Evolutionary conservation across 2,888 invertebrate genomes (phyloP), one percentile per base, ranked within the genome.

Genomic region (Clusia tigrina): DNA sequence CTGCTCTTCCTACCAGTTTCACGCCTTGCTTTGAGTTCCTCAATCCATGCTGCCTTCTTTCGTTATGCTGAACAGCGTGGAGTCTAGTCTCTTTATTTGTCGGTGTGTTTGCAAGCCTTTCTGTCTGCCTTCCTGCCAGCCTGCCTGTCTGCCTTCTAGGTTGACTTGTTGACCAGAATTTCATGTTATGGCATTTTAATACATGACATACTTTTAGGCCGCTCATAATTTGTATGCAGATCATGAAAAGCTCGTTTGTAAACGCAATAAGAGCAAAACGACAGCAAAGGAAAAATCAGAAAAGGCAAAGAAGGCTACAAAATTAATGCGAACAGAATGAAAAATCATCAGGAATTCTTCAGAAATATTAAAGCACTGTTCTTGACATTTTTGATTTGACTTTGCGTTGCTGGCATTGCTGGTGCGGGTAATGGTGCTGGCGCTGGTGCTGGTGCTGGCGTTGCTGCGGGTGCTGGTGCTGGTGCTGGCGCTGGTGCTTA

Each of bases 131-230:
- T 1, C 32, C n/a, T 60, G 22, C 23, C 12, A 24, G 53, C 23
- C 1, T 42, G n/a, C 15, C 18, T 22, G 38, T 42, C 38, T 42
- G 12, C 53, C 42, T 51, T 25, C 20, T 20, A 25, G 23, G 54
- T 54, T 64, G 73, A 70, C 74, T 60, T 76, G 71, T 73, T 76
- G 76, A 73, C 76, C 74, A 76, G 73, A 67, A 76, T 74, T 72
- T 73, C 73, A 74, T 74, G 73, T 72, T 73, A 71, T 68, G 73
- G 74, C 74, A 76, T 71, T 74, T 76, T 74, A 74, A 74, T 75
- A 69, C 71, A 68, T 71, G 71, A 69, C 76, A 73, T 69, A 74
- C 73, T 75, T 73, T 73, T 62, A 64, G 74, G 62, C 60, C 52
- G 66, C 73, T 64, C 70, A 74, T 69, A 66, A 71, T 74, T 74